Percentiles rank a stretch among this genome's conserved stretches.
These are phyloP conservation scores for Anabas testudineus DNA, from an alignment of 2,797 vertebrate genomes.

Conservation along the genomic window DNA sequence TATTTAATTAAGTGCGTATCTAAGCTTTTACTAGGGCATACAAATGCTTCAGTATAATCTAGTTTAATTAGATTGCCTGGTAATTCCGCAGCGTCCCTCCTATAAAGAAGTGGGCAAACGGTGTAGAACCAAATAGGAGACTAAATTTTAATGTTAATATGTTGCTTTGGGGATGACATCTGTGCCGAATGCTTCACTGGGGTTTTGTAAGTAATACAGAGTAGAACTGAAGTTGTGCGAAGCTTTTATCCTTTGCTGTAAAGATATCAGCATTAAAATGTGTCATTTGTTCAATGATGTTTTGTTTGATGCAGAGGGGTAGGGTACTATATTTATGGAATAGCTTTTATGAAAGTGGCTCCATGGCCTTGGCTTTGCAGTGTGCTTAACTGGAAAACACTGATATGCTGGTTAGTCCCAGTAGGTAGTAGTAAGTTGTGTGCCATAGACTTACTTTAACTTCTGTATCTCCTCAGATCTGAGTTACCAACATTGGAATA, in stretches of 20 bases:
- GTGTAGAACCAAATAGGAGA: neutral
- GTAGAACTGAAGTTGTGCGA: neutral
- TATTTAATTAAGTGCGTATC: neutral
- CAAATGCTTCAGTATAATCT: neutral
- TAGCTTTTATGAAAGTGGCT: neutral
- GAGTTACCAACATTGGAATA: constrained; percentile 12
- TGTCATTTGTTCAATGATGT: neutral
- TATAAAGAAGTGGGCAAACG: neutral
- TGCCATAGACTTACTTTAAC: neutral
- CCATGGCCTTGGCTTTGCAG: too few species aligned
- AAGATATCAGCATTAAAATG: neutral
- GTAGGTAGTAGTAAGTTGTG: too few species aligned
- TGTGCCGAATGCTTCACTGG: neutral
- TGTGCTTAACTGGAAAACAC: too few species aligned
- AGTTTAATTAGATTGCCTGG: neutral
- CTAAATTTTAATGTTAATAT: neutral
- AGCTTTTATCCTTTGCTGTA: neutral
- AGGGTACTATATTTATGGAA: neutral
- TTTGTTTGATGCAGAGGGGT: neutral
- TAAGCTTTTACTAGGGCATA: neutral
- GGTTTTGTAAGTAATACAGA: neutral
- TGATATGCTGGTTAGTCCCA: too few species aligned
- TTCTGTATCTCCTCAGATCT: constrained; percentile 42
- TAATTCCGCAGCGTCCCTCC: neutral
- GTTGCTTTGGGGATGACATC: neutral